Base-by-base conservation (phyloP, 37 sponge, comb jelly and placozoan genomes). In the Ianthella basta region DNA sequence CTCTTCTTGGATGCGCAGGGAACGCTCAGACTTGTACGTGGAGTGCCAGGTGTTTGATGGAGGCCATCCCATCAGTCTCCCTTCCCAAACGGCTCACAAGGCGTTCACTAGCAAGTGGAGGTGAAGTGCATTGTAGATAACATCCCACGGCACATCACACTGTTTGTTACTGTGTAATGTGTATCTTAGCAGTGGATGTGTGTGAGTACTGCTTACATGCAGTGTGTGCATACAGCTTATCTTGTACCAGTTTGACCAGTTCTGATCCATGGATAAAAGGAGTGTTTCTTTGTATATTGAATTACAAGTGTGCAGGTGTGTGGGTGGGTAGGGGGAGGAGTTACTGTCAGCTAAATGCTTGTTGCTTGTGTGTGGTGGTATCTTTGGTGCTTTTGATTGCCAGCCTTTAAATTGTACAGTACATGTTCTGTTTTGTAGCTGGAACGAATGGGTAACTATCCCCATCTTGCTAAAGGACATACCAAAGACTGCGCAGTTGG, bases 51-150 rank as follows among this genome's bases (percentile, higher is more conserved):
- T 99, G 59, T 96, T 88, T 68, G 88, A 95, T 36, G 83, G 91
- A 63, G 97, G 95, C 35, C 80, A 87, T 34, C 80, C 90, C 3
- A 79, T 99, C 33, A 90, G 94, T 44, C 88, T 97, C 3, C 96
- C 99, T 3, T 72, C 87, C 0, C 91, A 91, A 55, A 97, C 99
- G 18, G 84, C 94, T 25, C 97, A 97, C 89, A 97, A 97, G 59
- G 60, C 96, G n/a, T 99, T 99, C 85, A 83, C 88, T 50, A 91
- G 82, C 2, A 69, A 94, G 50, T 95, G 97, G 96, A 97, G 93
- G 87, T 93, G 8, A 64, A 25, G 84, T 73, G 36, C 27, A 13
- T 32, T 74, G 24, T 24, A 6, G 14, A 41, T 79, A 6, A 25
- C 57, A 57, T 32, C 50, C 50, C 50, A 44, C 8, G 50, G 50